These are phyloP conservation scores for Helicorthomorpha holstii DNA, from an alignment of 1,140 invertebrate genomes.

Conservation along the genomic window DNA sequence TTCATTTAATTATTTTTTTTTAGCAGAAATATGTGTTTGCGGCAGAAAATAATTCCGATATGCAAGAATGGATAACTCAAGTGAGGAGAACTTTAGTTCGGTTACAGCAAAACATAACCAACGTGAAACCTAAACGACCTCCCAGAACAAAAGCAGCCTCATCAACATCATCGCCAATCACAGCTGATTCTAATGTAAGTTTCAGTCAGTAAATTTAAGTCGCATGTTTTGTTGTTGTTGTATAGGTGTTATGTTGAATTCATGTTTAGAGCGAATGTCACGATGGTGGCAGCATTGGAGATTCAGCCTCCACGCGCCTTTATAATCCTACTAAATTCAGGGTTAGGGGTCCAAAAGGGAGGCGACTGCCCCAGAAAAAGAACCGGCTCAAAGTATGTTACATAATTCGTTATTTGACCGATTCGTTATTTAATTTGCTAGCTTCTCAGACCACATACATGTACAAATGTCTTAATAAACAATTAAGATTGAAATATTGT, in stretches of 20 bases:
- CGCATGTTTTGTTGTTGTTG: background rate
- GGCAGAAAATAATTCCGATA: background rate
- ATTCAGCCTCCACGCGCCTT: background rate
- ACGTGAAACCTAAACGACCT: background rate
- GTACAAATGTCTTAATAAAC: background rate
- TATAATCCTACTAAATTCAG: constrained; percentile 16
- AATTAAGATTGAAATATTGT: background rate
- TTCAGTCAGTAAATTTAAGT: background rate
- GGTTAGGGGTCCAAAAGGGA: constrained; percentile 17
- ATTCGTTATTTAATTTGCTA: background rate
- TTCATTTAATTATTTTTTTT: no score
- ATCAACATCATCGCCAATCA: background rate
- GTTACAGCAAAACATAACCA: background rate
- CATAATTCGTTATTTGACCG: background rate
- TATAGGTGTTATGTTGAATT: no score
- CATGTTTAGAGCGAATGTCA: no score
- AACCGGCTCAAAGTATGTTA: constrained; percentile 9
- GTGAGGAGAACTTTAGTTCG: background rate
- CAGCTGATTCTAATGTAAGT: background rate
- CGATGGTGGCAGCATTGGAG: no score
- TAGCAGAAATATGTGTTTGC: background rate
- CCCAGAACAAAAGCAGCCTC: background rate
- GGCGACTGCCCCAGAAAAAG: constrained; percentile 17
- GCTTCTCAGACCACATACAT: background rate
- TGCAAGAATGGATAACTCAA: background rate